Base-by-base conservation (phyloP, 2,888 invertebrate species). In the Philonicus albiceps region DNA sequence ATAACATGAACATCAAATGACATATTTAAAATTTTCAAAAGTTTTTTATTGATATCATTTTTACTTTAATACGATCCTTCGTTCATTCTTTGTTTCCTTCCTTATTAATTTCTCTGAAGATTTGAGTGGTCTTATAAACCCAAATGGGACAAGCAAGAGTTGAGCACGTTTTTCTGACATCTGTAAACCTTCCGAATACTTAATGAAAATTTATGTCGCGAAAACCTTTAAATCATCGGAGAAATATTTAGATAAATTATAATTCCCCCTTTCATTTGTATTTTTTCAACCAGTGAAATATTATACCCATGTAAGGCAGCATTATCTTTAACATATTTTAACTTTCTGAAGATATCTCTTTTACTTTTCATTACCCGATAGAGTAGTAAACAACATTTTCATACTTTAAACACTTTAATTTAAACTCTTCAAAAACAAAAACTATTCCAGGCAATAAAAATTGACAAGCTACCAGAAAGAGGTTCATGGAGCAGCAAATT, bases 401-500 rank as follows among this genome's bases (percentile, higher is more conserved):
- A 43, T 11, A 13, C 16, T 49, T 49, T 16, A 1, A 13, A 13
- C 3, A n/a, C 3, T 49, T 13, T 49, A 49, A 49, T 49, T 49
- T 16, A 3, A 49, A 49, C 5, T 1, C 1, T 5, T 1, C 1
- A n/a, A 49, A 49, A 55, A 19, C 7, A 8, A 55, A n/a, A 55
- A 64, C n/a, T 49, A 19, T 72, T 64, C 13, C 74, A 74, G 91
- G 88, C 91, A 76, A 87, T 89, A 31, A 90, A 90, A 88, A 34
- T 89, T 8, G 88, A 89, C 31, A 84, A 88, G 37, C 53, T 91
- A 31, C 97, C 96, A 0, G 97, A 96, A 89, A 94, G 98, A 92
- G 98, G 97, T 87, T 94, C 96, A 86, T 98, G 98, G 98, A 95
- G 94, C 87, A 96, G 96, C 89, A 98, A 98, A 93, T 93, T 97